Percentiles rank a stretch among this genome's conserved stretches.
Evolutionary conservation across 2,888 invertebrate species (phyloP).

Genomic region (Eurytoma adleriae): DNA sequence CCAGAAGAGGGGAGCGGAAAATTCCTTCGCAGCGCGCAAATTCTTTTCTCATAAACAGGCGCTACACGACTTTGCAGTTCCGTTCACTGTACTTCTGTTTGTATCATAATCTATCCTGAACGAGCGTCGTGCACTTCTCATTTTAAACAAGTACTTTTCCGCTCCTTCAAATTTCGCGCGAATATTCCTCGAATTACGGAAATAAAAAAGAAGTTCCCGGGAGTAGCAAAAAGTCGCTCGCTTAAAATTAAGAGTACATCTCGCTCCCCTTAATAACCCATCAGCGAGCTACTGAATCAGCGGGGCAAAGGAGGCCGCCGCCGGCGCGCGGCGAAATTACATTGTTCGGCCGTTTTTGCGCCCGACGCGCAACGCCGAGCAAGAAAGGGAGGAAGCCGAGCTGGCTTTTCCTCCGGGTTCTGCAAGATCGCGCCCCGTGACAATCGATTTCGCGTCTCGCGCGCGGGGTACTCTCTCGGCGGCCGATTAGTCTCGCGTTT

Average conservation of each 20-base stretch:
- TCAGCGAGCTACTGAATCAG: background rate
- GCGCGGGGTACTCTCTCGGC: background rate
- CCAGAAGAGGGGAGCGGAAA: too few species aligned
- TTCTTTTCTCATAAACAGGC: too few species aligned
- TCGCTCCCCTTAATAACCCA: background rate
- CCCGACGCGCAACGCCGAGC: background rate
- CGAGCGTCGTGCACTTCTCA: too few species aligned
- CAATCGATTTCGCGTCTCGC: slow-evolving; percentile 38
- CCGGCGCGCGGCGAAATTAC: background rate
- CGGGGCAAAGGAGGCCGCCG: background rate
- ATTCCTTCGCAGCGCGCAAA: too few species aligned
- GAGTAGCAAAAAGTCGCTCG: background rate
- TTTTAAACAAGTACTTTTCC: too few species aligned
- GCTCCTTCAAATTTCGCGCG: too few species aligned
- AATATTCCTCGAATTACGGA: too few species aligned
- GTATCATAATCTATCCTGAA: too few species aligned
- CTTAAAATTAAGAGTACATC: background rate
- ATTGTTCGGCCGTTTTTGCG: background rate
- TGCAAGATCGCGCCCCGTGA: slow-evolving; percentile 34
- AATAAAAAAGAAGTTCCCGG: too few species aligned
- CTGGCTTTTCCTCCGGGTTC: slow-evolving; percentile 20
- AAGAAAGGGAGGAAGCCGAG: background rate
- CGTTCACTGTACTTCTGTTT: too few species aligned
- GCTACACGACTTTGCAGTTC: too few species aligned
- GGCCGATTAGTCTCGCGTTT: slow-evolving; percentile 37